Conservation (phyloP, 2,888 invertebrate species). For the Melinopterus prodromus region DNA sequence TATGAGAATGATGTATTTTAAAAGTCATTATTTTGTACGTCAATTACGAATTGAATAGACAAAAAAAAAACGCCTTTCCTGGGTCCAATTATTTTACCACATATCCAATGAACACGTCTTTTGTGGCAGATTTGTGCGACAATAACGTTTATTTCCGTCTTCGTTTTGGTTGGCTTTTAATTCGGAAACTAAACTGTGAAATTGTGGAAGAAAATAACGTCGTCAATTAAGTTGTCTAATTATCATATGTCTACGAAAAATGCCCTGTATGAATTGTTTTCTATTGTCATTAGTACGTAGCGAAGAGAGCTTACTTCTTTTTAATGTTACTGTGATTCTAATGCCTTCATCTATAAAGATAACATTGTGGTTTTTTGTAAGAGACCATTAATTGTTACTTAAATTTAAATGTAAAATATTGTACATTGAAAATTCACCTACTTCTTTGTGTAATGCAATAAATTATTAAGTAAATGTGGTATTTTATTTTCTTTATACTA, state of each 20-base stretch:
- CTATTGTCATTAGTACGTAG: conserved; percentile 16
- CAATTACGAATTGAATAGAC: conserved; percentile 20
- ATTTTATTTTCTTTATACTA: conserved; percentile 13
- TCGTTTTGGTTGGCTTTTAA: not conserved
- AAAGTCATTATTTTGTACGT: not conserved
- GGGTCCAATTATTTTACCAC: conserved; percentile 34
- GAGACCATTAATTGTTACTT: conserved; percentile 16
- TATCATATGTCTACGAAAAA: conserved; percentile 4
- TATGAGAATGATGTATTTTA: not conserved
- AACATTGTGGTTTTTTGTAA: conserved; percentile 37
- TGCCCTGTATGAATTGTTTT: not conserved
- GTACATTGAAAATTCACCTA: conserved; percentile 45
- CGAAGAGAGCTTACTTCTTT: conserved; percentile 35
- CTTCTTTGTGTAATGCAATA: conserved; percentile 53
- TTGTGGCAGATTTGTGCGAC: not conserved
- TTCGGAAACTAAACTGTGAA: conserved; percentile 6
- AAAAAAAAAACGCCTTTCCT: conserved; percentile 10
- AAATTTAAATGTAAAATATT: conserved; percentile 44
- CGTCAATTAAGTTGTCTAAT: conserved; percentile 6
- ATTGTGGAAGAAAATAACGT: not conserved
- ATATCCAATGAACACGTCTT: conserved; percentile 28
- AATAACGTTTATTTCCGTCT: not conserved
- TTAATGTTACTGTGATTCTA: conserved; percentile 56
- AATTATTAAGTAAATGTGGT: conserved; percentile 40
- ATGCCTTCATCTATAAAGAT: conserved; percentile 53